Percentiles rank a stretch among this genome's conserved stretches.
Evolutionary conservation across 2,113 vertebrate species (phyloP).

Genomic region (Hassar affinis): DNA sequence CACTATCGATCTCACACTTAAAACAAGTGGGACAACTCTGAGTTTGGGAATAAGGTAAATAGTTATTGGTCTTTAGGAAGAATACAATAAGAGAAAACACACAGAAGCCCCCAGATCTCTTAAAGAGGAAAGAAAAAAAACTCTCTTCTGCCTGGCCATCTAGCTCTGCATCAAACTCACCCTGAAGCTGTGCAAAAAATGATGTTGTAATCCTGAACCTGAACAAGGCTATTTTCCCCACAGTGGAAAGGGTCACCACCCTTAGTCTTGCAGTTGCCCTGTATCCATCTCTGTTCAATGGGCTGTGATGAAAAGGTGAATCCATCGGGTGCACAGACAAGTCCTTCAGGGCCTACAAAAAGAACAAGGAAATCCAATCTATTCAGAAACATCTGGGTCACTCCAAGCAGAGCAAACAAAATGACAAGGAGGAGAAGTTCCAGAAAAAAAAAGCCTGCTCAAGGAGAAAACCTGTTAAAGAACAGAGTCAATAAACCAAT

Average conservation of each 20-base stretch:
- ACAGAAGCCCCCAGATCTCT: not conserved
- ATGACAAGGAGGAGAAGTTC: not conserved
- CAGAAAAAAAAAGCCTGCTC: too few species aligned
- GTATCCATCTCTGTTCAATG: slow-evolving; percentile 12
- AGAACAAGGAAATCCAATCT: not conserved
- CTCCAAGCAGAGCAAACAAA: not conserved
- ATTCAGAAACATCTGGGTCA: slow-evolving; percentile 12
- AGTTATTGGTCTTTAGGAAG: not conserved
- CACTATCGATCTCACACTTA: not conserved
- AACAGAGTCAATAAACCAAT: not conserved
- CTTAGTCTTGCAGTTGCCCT: not conserved
- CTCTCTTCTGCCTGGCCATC: not conserved
- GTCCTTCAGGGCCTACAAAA: slow-evolving; percentile 11
- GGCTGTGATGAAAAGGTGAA: slow-evolving; percentile 14
- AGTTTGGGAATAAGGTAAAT: not conserved
- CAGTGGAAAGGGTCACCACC: slow-evolving; percentile 28
- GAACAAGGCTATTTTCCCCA: slow-evolving; percentile 9
- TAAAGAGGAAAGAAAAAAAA: not conserved
- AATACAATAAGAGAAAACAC: not conserved
- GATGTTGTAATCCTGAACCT: slow-evolving; percentile 19
- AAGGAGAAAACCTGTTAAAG: slow-evolving; percentile 15
- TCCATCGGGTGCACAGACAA: not conserved
- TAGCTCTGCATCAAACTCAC: slow-evolving; percentile 10
- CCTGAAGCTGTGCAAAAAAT: slow-evolving; percentile 10
- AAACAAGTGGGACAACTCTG: not conserved